Base-by-base conservation (phyloP, 2,888 invertebrate species). In the Cabera pusaria region DNA sequence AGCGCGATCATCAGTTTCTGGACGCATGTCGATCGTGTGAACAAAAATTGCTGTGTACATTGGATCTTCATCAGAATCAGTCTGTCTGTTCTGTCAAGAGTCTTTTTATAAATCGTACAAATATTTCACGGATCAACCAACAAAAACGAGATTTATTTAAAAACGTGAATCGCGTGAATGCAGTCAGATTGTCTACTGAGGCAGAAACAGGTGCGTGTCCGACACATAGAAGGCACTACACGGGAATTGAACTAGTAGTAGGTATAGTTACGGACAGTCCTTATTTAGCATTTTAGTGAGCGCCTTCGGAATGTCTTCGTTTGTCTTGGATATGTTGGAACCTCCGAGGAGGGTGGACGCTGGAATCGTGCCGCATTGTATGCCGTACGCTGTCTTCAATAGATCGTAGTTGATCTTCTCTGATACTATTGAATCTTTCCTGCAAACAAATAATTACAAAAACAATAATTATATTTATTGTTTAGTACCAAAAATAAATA, bases 341-440 rank as follows among this genome's bases (percentile, higher is more conserved):
- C 92, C 90, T 7, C 96, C 97, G 36, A 96, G 88, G 29, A 97
- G 88, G 49, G 93, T 92, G 6, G 96, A 94, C 72, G 95, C 96
- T 2, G 93, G 78, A 41, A 92, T 74, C 35, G 90, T 85, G 17
- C 95, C 95, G 28, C 91, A 90, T 71, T 95, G 94, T 38, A 97
- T 93, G 31, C 91, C 90, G 70, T 94, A 90, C 25, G 95, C 92
- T 31, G 92, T 93, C 69, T 93, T 94, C 35, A 98, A 78, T 32
- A 98, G 85, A 79, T 99, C 98, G 72, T 97, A 99, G 73, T 96
- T 97, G 49, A 98, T 97, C 54, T 90, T 90, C 52, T 98, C 97
- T 0, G 93, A 91, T 5, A 99, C 95, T 21, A 95, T 91, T 0
- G 99, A 98, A 81, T 99, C 98, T 69, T 95, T 91, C 64, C 95